Conservation (phyloP, 1,140 invertebrate genomes). For the Meloidogyne chitwoodi region DNA sequence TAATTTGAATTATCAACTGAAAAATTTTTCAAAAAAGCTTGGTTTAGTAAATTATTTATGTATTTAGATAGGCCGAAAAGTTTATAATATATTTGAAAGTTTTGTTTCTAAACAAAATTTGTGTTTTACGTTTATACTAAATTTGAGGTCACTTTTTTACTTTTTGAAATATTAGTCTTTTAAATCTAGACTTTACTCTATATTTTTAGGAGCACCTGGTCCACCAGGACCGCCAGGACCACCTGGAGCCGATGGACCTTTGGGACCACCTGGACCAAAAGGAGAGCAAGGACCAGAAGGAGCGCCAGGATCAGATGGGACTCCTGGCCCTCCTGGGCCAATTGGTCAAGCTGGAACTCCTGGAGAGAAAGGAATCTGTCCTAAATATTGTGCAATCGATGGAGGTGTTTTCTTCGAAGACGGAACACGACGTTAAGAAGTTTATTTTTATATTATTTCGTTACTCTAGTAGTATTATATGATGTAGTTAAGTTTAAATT, state of each 20-base stretch:
- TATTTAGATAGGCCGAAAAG: too few species aligned
- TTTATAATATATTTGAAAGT: too few species aligned
- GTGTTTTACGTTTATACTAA: too few species aligned
- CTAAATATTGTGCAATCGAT: constrained; percentile 55
- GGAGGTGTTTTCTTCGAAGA: constrained; percentile 57
- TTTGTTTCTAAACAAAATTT: neutral
- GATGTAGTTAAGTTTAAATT: too few species aligned
- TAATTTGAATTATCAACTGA: constrained; percentile 19
- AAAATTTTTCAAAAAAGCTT: too few species aligned
- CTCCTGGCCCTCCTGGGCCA: constrained; percentile 49
- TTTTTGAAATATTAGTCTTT: neutral
- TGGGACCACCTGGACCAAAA: constrained; percentile 42
- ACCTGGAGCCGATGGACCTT: constrained; percentile 46
- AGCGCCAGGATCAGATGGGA: constrained; percentile 46
- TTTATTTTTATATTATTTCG: too few species aligned
- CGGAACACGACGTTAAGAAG: constrained; percentile 41
- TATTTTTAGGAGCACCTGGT: constrained; percentile 39
- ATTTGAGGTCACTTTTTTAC: too few species aligned
- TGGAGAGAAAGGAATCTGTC: constrained; percentile 53
- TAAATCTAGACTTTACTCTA: neutral
- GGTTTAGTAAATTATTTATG: too few species aligned
- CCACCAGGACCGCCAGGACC: constrained; percentile 45
- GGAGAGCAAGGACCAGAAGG: constrained; percentile 53
- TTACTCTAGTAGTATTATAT: too few species aligned
- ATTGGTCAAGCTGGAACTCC: constrained; percentile 48